Conservation (phyloP, 1,140 invertebrate species). For the Drosophila arizonae region DNA sequence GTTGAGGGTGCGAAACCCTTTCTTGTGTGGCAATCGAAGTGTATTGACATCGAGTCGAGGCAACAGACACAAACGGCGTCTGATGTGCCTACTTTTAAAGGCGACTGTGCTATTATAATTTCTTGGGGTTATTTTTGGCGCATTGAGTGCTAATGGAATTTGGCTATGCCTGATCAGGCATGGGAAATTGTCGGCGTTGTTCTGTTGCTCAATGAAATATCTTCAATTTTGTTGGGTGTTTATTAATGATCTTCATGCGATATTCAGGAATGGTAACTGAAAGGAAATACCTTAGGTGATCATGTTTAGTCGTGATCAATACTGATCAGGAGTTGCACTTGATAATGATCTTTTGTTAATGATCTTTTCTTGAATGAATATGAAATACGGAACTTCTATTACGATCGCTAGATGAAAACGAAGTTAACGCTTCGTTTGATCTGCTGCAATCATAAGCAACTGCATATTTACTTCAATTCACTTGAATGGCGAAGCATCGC, state of each 20-base stretch:
- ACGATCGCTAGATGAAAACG: too few relatives aligned
- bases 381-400: too few relatives aligned
- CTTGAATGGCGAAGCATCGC: too few relatives aligned
- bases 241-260: neutral
- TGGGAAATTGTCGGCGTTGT: slow-evolving; percentile 54
- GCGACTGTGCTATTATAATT: slow-evolving; percentile 31
- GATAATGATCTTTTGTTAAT: too few relatives aligned
- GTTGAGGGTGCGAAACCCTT: slow-evolving; percentile 59
- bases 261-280: neutral
- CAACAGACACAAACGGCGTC: slow-evolving; percentile 17
- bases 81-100: slow-evolving; percentile 9
- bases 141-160: slow-evolving; percentile 36
- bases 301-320: too few relatives aligned
- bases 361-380: too few relatives aligned
- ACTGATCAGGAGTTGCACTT: too few relatives aligned
- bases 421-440: too few relatives aligned
- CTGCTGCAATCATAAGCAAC: too few relatives aligned
- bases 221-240: neutral
- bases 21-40: slow-evolving; percentile 42
- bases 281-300: too few relatives aligned
- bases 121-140: slow-evolving; percentile 44
- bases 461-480: too few relatives aligned
- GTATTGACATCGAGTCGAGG: slow-evolving; percentile 46
- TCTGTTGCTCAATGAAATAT: neutral
- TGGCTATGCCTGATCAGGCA: slow-evolving; percentile 67